phyloP scores from a whole-genome alignment of 2,797 vertebrate species.

The Sylvia borin region DNA sequence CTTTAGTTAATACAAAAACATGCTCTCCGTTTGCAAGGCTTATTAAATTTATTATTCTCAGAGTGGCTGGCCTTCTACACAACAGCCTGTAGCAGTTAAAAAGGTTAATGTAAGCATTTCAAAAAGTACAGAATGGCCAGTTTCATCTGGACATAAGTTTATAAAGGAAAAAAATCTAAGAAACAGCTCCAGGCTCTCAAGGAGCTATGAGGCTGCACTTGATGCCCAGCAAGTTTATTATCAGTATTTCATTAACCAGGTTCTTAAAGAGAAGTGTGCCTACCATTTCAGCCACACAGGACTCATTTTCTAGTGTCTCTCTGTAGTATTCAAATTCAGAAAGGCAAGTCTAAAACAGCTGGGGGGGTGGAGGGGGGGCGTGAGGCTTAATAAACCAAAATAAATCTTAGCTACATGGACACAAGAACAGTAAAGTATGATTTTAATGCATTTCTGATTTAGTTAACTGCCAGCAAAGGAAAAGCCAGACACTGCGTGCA shows the following conservation, averaged over 20 bases:
- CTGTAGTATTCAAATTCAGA: background rate
- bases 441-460: background rate
- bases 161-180: background rate
- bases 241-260: slow-evolving; percentile 50
- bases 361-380: rapidly evolving
- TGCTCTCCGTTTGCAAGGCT: background rate
- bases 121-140: background rate
- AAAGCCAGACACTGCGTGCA: background rate
- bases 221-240: background rate
- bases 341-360: background rate
- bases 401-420: background rate
- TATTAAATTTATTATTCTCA: background rate
- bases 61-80: background rate
- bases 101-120: slow-evolving; percentile 1
- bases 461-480: background rate
- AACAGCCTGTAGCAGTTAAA: background rate
- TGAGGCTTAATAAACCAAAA: background rate
- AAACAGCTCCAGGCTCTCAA: slow-evolving; percentile 26
- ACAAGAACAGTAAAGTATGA: background rate
- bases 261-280: background rate
- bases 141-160: slow-evolving; percentile 4
- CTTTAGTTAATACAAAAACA: slow-evolving; percentile 2
- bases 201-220: background rate
- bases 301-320: background rate
- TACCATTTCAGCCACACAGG: background rate